Base-by-base conservation (phyloP, 2,113 vertebrate genomes). In the Pachyramphus minor region DNA sequence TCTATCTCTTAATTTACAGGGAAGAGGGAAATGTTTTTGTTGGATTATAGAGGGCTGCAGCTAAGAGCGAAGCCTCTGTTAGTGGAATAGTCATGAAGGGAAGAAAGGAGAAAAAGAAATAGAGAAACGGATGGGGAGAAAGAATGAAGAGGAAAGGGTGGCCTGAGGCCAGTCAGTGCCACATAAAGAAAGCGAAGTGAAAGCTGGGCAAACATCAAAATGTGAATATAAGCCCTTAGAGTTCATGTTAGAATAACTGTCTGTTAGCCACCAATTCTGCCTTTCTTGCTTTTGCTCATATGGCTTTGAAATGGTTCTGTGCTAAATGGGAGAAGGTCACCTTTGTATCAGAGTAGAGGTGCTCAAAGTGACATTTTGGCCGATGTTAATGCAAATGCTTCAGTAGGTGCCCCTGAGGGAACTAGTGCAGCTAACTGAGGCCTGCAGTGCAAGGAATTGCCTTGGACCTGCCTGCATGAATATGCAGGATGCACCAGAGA, bases 361-460 rank as follows among this genome's bases (percentile, higher is more conserved):
- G 27, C 31, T 69, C 17, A 12, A 42, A 39, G 30, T 3, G 7
- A 37, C 47, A 4, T 68, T 68, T 68, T 56, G 47, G 42, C 67
- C 69, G 42, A 10, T n/a, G n/a, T 39, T 62, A 6, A 13, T 30
- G 6, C 5, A 35, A 44, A 15, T 16, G 24, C 59, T 68, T 58
- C 39, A 52, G 11, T 49, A 45, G 31, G 31, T 45, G 63, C 59
- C 75, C n/a, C 35, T 35, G 59, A 39, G 47, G 56, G 63, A 81
- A 8, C 44, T 37, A 44, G n/a, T 19, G 13, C 78, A 21, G 59
- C 53, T 60, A 31, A 50, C 55, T 0, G 1, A 90, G 20, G 31
- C 1, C 1, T n/a, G 28, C 0, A 3, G 6, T 60, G 52, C 3
- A 1, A 56, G 67, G 47, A 55, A 12, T 49, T 60, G 23, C 52